Percentiles rank a stretch among this genome's conserved stretches.
phyloP scores from a whole-genome alignment of 2,888 invertebrate genomes.

The Notodromas monacha region DNA sequence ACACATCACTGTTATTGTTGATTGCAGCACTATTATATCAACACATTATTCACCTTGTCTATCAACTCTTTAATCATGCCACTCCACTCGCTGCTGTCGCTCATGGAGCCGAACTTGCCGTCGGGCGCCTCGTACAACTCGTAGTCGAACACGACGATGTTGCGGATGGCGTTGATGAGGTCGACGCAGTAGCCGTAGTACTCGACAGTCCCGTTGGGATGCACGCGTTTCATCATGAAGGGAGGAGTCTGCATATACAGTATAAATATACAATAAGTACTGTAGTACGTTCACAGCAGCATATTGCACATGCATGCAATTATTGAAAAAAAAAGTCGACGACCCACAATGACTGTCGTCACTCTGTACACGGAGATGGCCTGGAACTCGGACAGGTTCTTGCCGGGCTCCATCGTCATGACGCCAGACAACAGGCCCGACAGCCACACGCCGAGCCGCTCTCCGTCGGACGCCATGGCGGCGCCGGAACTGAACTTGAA shows the following conservation, averaged over 20 bases:
- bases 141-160: slow-evolving; percentile 36
- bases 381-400: slow-evolving; percentile 34
- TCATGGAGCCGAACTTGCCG: slow-evolving; percentile 56
- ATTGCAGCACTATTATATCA: too few species aligned
- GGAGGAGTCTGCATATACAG: slow-evolving; percentile 21
- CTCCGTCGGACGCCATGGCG: slow-evolving; percentile 1
- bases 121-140: slow-evolving; percentile 48
- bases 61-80: slow-evolving; percentile 39
- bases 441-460: slow-evolving; percentile 11
- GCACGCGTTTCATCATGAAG: slow-evolving; percentile 16
- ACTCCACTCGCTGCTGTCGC: slow-evolving; percentile 50
- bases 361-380: slow-evolving; percentile 56
- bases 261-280: slow-evolving; percentile 6
- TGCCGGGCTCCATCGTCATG: slow-evolving; percentile 28
- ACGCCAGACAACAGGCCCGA: slow-evolving; percentile 18
- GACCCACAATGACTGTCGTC: slow-evolving; percentile 42
- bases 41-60: slow-evolving; percentile 23
- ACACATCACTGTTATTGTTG: too few species aligned
- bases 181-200: slow-evolving; percentile 67
- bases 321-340: too few species aligned
- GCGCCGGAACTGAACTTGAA: slow-evolving; percentile 8
- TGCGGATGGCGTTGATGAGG: slow-evolving; percentile 50
- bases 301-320: too few species aligned
- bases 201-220: slow-evolving; percentile 14
- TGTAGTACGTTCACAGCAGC: too few species aligned